Evolutionary conservation across 2,113 vertebrate species (phyloP), one percentile per base, ranked within the genome.

Genomic region (Miniopterus natalensis): DNA sequence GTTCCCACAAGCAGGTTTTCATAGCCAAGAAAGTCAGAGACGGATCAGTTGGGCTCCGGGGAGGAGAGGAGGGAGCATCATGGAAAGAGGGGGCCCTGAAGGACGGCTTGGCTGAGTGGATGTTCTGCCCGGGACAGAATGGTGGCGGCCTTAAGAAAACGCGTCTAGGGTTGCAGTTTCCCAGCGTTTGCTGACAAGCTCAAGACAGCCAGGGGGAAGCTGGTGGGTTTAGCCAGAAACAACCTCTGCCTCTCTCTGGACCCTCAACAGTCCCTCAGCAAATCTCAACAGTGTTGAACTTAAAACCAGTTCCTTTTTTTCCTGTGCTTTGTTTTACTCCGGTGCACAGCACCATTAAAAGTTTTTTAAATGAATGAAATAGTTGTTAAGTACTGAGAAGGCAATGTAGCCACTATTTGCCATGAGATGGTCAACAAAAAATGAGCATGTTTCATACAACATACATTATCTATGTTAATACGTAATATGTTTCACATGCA

Each of bases 1-100:
- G 23, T 59, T 14, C 53, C 45, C 27, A 5, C 14, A 23, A 84
- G 59, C 45, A 45, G n/a, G 14, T n/a, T n/a, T 23, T 42, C 70
- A 21, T 0, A 2, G 27, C 18, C 59, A 29, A 21, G 6, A 20
- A 11, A 11, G 53, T 36, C 42, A 3, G 27, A 74, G 12, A 29
- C 0, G 20, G 8, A 6, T 12, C 47, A 4, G 9, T 3, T 0
- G 0, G 40, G 70, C 29, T 29, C 9, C 4, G 2, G 40, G 15
- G 13, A 47, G 23, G 20, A 21, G 40, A 17, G 45, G 45, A 49
- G 23, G 40, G 36, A 12, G 1, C n/a, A 9, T 31, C 8, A 0
- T 0, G 6, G 66, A 29, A 42, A 31, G 11, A 45, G 9, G 2
- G 71, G 57, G 10, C 4, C 2, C 8, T 1, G 12, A 6, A 47